These are phyloP conservation scores for Triplophysa siluroides DNA, from an alignment of 2,113 vertebrate species.

Conservation along the genomic window DNA sequence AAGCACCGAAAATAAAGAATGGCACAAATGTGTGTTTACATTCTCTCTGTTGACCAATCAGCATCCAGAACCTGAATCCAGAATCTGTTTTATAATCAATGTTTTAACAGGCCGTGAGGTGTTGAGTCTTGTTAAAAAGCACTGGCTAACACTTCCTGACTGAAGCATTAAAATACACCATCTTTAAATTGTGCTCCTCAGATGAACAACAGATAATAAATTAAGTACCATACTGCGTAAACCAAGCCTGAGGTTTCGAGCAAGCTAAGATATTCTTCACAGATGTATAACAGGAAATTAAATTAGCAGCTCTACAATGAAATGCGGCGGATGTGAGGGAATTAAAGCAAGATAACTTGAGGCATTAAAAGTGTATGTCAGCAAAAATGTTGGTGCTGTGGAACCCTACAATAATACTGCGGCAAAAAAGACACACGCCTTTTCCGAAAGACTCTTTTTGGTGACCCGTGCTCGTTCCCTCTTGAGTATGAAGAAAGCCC, in stretches of 20 bases:
- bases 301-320: conserved; percentile 27
- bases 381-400: conserved; percentile 1
- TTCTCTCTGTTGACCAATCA: background rate
- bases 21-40: background rate
- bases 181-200: conserved; percentile 58
- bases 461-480: conserved; percentile 2
- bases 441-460: conserved; percentile 4
- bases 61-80: background rate
- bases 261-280: conserved; percentile 35
- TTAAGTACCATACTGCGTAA: conserved; percentile 65
- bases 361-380: conserved; percentile 4
- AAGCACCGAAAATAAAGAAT: background rate
- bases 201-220: conserved; percentile 69
- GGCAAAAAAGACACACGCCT: background rate
- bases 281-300: conserved; percentile 33
- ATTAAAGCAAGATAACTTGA: conserved; percentile 3
- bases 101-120: conserved; percentile 59
- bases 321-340: background rate
- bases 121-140: conserved; percentile 64
- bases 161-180: conserved; percentile 33
- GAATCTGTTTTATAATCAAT: conserved; percentile 50
- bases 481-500: background rate
- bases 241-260: conserved; percentile 46
- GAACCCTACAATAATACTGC: background rate
- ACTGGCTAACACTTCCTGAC: conserved; percentile 57